phyloP scores from a whole-genome alignment of 2,888 invertebrate genomes.

The Drosophila flavopinicola region DNA sequence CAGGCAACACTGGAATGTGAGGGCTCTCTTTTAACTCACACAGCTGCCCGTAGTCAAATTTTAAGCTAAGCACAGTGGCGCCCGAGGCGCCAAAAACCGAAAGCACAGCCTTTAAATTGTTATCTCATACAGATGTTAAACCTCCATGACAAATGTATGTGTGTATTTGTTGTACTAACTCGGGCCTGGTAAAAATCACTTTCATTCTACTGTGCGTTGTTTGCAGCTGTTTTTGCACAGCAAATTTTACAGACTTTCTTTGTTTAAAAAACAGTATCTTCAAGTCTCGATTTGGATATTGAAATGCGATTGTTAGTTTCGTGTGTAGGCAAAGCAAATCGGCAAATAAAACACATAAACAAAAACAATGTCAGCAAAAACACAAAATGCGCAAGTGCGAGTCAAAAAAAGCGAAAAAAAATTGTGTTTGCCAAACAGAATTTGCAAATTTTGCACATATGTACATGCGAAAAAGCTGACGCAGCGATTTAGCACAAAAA shows the following conservation, averaged over 20 bases:
- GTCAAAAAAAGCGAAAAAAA: not conserved
- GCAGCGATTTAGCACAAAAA: conserved; percentile 5
- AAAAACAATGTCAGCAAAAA: not conserved
- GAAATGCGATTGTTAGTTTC: not conserved
- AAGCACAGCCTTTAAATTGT: conserved; percentile 24
- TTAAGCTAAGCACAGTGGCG: conserved; percentile 39
- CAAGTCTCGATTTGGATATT: not conserved
- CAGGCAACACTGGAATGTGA: conserved; percentile 24
- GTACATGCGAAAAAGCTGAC: conserved; percentile 5
- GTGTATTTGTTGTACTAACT: too few relatives aligned
- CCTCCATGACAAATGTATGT: not conserved
- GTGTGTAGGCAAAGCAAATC: not conserved
- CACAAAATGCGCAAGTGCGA: not conserved
- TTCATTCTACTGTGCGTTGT: conserved; percentile 25
- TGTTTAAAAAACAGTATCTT: not conserved
- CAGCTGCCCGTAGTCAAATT: conserved; percentile 26
- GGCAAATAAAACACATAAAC: not conserved
- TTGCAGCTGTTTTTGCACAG: conserved; percentile 29
- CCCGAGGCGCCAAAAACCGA: conserved; percentile 39
- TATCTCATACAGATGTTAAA: conserved; percentile 17
- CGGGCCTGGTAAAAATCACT: conserved; percentile 23
- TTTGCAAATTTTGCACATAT: not conserved
- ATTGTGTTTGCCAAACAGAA: conserved; percentile 13
- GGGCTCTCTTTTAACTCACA: conserved; percentile 21
- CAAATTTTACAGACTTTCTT: conserved; percentile 9